Conservation (phyloP, 2,888 invertebrate species). For the Tanaodytes sp. region DNA sequence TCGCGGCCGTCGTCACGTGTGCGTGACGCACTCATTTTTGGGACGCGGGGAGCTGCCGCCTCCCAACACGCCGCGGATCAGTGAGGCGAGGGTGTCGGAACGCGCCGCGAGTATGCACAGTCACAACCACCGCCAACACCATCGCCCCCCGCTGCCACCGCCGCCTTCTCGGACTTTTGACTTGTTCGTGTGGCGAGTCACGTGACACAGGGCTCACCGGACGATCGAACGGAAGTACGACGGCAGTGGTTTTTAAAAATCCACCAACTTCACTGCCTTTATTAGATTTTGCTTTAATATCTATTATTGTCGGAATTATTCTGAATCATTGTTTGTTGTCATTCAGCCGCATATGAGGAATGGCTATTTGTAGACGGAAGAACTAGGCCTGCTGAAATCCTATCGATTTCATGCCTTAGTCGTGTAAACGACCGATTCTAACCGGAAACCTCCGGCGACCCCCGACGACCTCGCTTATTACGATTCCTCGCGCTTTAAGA, state of each 20-base stretch:
- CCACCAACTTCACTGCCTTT: too few species aligned
- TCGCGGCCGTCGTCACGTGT: constrained; percentile 30
- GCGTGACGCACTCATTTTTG: constrained; percentile 29
- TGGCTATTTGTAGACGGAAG: too few species aligned
- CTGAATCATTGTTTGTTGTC: too few species aligned
- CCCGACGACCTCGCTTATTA: constrained; percentile 4
- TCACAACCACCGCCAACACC: too few species aligned
- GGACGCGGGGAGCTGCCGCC: constrained; percentile 2
- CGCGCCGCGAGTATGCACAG: constrained; percentile 32
- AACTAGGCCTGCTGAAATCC: too few species aligned
- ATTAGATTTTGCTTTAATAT: too few species aligned
- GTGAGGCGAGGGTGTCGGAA: constrained; percentile 24
- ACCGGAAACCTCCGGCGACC: too few species aligned
- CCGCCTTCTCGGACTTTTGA: neutral
- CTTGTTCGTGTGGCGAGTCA: constrained; percentile 30
- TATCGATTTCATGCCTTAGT: too few species aligned
- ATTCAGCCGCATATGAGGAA: too few species aligned
- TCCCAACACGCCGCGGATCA: too few species aligned
- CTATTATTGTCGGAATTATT: too few species aligned
- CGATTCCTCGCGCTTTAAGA: neutral
- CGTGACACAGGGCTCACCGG: constrained; percentile 42
- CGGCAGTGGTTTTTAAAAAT: constrained; percentile 6
- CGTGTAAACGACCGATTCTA: too few species aligned
- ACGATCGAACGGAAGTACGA: constrained; percentile 41
- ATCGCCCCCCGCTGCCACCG: constrained; percentile 21